phyloP scores from a whole-genome alignment of 2,888 invertebrate genomes.

The Lottia scabra region DNA sequence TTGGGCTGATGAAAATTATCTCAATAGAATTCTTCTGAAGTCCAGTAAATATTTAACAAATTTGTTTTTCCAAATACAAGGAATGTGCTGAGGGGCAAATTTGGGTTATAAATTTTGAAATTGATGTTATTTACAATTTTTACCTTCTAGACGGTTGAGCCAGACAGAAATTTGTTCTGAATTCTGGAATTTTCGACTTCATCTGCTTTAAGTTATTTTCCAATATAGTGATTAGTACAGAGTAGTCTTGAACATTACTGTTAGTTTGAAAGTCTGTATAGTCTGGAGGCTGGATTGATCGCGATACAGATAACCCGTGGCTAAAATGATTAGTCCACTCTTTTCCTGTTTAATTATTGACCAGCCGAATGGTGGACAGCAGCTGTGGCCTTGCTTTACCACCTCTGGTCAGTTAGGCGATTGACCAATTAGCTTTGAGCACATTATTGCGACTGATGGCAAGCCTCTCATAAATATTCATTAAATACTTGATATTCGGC shows the following conservation, averaged over 20 bases:
- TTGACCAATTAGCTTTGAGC: conserved; percentile 2
- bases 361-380: not conserved
- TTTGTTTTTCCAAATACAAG: no score
- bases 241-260: not conserved
- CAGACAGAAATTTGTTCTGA: no score
- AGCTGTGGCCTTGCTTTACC: conserved; percentile 1
- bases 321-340: conserved; percentile 1
- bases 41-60: no score
- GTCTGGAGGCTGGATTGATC: not conserved
- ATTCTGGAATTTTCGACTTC: not conserved
- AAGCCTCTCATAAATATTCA: not conserved
- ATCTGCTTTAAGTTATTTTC: not conserved
- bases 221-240: not conserved
- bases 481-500: not conserved
- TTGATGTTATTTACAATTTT: no score
- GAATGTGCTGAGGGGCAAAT: no score
- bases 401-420: conserved; percentile 4
- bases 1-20: no score
- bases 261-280: no score
- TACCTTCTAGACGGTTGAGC: no score
- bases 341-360: conserved; percentile 6
- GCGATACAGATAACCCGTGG: not conserved
- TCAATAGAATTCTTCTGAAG: no score
- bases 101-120: no score
- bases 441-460: not conserved